Base-by-base conservation (phyloP, 1,140 invertebrate species). In the Drosophila littoralis region DNA sequence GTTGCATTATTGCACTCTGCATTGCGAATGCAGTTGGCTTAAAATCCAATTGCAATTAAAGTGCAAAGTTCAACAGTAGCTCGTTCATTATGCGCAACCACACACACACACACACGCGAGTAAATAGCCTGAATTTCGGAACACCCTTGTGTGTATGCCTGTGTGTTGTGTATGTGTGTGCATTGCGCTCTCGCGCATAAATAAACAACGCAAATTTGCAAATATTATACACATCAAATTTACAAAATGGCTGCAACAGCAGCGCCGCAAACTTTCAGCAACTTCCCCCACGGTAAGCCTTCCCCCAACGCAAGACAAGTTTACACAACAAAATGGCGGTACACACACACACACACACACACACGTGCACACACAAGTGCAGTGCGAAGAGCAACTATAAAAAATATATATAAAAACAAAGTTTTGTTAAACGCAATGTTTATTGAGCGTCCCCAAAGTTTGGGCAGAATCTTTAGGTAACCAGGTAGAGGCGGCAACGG, bases 191-290 rank as follows among this genome's bases (percentile, higher is more conserved):
- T 81, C 77, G 79, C 77, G 83, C 83, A 88, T 88, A 88, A 88
- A 88, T 88, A 88, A 88, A 89, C 83, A 89, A 80, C 69, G 59
- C 73, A 89, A 89, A 88, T 88, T 88, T 80, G 73, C 83, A 88
- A 88, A 88, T 88, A 83, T 88, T 83, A 88, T 88, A 78, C 79
- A 83, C 80, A 88, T 89, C 75, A 83, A 88, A 88, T 88, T 74
- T 88, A 88, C 84, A 80, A 83, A 88, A 88, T 82, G 79, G 79
- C 84, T 71, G 80, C 79, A 77, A 60, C 68, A 68, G 58, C 67
- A 48, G 48, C 52, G 50, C 38, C 22, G 13, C 58, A 77, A 84
- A 79, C 68, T 86, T 77, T 73, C 59, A 33, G 17, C 55, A 63
- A 17, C 63, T 15, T 40, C 45, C 36, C 63, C 15, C 6, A 6